Conservation (phyloP, 2,797 vertebrate genomes). For the Gallinago nigripennis region DNA sequence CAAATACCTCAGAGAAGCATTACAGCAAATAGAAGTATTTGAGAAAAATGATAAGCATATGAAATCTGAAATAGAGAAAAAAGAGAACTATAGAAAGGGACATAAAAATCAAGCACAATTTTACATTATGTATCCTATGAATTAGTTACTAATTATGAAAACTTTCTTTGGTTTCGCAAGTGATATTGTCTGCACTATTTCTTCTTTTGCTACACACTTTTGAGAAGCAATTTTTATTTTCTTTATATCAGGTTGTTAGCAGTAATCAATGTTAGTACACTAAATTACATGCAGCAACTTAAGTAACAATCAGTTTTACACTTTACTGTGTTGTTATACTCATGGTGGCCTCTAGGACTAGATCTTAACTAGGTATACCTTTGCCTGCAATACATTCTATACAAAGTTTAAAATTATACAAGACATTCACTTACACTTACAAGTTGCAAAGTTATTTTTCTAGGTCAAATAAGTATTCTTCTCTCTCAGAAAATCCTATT, state of each 20-base stretch:
- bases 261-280: constrained; percentile 39
- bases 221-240: constrained; percentile 29
- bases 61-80: background rate
- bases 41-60: background rate
- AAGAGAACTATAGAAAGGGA: background rate
- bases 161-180: constrained; percentile 20
- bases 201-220: constrained; percentile 10
- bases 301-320: constrained; percentile 43
- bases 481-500: background rate
- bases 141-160: constrained; percentile 49
- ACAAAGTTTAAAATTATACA: background rate
- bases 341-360: background rate
- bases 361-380: background rate
- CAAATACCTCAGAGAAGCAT: background rate
- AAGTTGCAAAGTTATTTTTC: background rate
- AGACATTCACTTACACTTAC: background rate
- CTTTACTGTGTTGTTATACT: background rate
- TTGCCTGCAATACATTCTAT: background rate
- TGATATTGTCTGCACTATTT: constrained; percentile 18
- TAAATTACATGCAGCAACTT: constrained; percentile 19
- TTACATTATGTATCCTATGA: background rate
- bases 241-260: constrained; percentile 26
- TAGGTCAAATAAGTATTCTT: background rate
- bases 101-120: constrained; percentile 17
- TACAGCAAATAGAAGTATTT: background rate